Conservation (phyloP, 1,140 invertebrate species). For the Zeugodacus cucurbitae region DNA sequence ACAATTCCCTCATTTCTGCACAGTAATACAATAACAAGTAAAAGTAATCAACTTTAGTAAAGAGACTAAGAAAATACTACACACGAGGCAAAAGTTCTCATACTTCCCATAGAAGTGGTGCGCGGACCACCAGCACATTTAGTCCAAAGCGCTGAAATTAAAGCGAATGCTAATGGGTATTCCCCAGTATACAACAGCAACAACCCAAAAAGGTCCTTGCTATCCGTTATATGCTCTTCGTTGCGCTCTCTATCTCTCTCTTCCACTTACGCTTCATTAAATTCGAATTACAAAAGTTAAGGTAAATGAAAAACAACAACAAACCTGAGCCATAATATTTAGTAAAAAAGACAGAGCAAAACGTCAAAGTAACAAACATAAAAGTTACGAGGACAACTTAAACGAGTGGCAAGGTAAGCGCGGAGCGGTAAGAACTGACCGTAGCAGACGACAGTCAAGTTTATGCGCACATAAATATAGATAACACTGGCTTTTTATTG, state of each 20-base stretch:
- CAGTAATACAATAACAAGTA: not conserved
- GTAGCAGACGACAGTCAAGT: not conserved
- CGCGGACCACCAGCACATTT: not conserved
- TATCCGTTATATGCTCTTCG: not conserved
- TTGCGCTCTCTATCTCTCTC: not conserved
- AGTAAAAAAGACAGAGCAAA: not conserved
- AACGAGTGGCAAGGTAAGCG: not conserved
- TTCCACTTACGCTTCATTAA: not conserved
- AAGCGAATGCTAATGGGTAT: not conserved
- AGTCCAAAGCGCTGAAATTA: not conserved
- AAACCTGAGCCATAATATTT: not conserved
- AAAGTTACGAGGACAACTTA: not conserved
- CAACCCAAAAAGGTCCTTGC: not conserved
- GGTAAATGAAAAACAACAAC: not conserved
- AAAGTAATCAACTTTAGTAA: not conserved
- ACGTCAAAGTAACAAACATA: not conserved
- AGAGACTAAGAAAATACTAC: not conserved
- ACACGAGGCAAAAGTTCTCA: not conserved
- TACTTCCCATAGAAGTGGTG: not conserved
- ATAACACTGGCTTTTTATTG: not conserved
- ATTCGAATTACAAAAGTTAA: not conserved
- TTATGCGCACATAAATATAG: not conserved
- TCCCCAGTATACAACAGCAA: not conserved
- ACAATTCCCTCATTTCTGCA: not conserved
- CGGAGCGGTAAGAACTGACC: not conserved